Base-by-base conservation (phyloP, 2,888 invertebrate genomes). In the Apamea epomidion region DNA sequence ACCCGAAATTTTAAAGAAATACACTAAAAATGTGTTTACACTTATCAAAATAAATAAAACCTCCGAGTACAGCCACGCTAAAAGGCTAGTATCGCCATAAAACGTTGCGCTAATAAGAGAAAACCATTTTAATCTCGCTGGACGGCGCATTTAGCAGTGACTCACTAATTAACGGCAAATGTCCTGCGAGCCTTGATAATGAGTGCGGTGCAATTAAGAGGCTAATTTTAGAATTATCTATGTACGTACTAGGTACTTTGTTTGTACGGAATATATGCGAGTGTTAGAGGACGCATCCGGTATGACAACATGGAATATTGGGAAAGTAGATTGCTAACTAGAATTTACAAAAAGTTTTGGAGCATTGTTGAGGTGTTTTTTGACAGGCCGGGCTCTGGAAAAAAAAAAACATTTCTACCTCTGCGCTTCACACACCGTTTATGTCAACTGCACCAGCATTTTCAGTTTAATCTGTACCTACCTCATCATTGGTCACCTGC, bases 171-270 rank as follows among this genome's bases (percentile, higher is more conserved):
- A 83, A 80, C 81, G 58, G 74, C 83, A 82, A 88, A 84, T 88
- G 85, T 81, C 86, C 86, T 79, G 75, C 74, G 74, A 82, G 81
- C 78, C 84, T 86, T 89, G 86, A 87, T 90, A 90, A 89, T 89
- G 85, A 86, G 87, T 54, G 67, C 80, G 77, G 32, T 75, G 85
- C 72, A 82, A 88, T 88, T 88, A 86, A 86, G 78, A 67, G 76
- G 68, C 73, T 82, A 80, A 88, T 86, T 87, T 86, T 84, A 88
- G 83, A 82, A 29, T 79, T 79, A 88, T 89, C 72, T 84, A 81
- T 48, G 64, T 29, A 42, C 21, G 48, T 73, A 62, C 42, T 48
- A 48, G 48, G 18, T 32, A n/a, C 5, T 62, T 64, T 58, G 32
- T 74, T 58, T 64, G 62, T 70, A 7, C 10, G 42, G 25, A 74